Percentiles rank a stretch among this genome's conserved stretches.
These are phyloP conservation scores for Cancer borealis DNA, from an alignment of 2,888 invertebrate species.

Conservation along the genomic window DNA sequence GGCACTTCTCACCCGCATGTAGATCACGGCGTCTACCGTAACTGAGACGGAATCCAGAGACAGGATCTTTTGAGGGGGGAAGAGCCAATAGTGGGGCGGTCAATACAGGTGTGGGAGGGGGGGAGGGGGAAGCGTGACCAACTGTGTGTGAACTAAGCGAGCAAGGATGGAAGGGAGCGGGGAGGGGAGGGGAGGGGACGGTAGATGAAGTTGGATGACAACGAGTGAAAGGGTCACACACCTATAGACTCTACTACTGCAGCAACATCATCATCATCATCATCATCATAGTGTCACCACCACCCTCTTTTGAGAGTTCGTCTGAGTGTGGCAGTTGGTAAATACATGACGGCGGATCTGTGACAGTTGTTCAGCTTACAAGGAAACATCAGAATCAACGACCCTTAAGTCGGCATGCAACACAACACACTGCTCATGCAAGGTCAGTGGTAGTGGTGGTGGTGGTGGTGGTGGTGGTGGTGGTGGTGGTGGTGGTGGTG, in stretches of 20 bases:
- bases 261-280: background rate
- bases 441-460: background rate
- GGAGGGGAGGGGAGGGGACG: background rate
- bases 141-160: constrained; percentile 26
- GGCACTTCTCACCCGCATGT: constrained; percentile 75
- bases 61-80: constrained; percentile 74
- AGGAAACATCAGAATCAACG: background rate
- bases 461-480: constrained; percentile 8
- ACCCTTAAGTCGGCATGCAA: constrained; percentile 14
- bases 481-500: background rate
- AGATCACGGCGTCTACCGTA: constrained; percentile 77
- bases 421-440: constrained; percentile 32
- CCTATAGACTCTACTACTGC: background rate
- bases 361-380: background rate
- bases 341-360: background rate
- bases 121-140: constrained; percentile 46
- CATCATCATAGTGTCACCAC: background rate
- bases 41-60: constrained; percentile 77
- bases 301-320: constrained; percentile 4
- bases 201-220: background rate
- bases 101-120: constrained; percentile 50
- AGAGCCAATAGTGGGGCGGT: constrained; percentile 59
- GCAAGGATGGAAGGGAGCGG: background rate
- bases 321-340: background rate
- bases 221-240: constrained; percentile 4